Evolutionary conservation across 2,888 invertebrate genomes (phyloP).

Genomic region (Theretra japonica): DNA sequence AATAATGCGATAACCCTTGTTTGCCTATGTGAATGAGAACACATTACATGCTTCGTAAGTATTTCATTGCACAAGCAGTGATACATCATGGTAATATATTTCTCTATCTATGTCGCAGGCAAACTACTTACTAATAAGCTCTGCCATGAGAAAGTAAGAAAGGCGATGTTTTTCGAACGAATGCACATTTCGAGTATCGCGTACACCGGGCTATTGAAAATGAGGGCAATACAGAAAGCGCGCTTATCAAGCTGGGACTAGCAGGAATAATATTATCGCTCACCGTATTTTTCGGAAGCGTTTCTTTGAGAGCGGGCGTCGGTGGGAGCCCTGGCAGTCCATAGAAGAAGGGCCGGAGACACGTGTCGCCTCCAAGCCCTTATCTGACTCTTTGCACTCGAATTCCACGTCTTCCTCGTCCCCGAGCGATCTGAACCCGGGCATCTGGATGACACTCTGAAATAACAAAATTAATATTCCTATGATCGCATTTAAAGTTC

Average conservation of each 20-base stretch:
- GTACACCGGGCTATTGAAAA: not conserved
- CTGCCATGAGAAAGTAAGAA: too few relatives aligned
- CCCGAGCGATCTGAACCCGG: slow-evolving; percentile 93
- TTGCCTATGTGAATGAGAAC: slow-evolving; percentile 43
- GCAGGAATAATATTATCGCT: slow-evolving; percentile 18
- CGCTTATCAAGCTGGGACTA: not conserved
- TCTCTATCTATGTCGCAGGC: not conserved
- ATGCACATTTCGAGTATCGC: too few relatives aligned
- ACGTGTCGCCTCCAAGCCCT: slow-evolving; percentile 94
- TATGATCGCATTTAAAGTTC: not conserved
- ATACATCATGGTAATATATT: slow-evolving; percentile 14
- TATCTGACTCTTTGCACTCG: slow-evolving; percentile 92
- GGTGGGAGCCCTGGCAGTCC: slow-evolving; percentile 93
- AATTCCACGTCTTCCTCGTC: slow-evolving; percentile 96
- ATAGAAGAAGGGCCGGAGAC: slow-evolving; percentile 91
- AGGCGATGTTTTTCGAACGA: too few relatives aligned
- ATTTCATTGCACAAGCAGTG: slow-evolving; percentile 29
- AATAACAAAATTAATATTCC: slow-evolving; percentile 46
- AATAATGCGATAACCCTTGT: slow-evolving; percentile 53
- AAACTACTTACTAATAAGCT: too few relatives aligned
- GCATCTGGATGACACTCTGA: slow-evolving; percentile 96
- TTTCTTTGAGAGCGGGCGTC: slow-evolving; percentile 92
- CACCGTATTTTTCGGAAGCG: slow-evolving; percentile 94
- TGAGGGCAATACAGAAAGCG: slow-evolving; percentile 1
- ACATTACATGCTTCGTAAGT: slow-evolving; percentile 41